Evolutionary conservation across 2,797 vertebrate genomes (phyloP), one percentile per base, ranked within the genome.

Genomic region (Picus viridis): DNA sequence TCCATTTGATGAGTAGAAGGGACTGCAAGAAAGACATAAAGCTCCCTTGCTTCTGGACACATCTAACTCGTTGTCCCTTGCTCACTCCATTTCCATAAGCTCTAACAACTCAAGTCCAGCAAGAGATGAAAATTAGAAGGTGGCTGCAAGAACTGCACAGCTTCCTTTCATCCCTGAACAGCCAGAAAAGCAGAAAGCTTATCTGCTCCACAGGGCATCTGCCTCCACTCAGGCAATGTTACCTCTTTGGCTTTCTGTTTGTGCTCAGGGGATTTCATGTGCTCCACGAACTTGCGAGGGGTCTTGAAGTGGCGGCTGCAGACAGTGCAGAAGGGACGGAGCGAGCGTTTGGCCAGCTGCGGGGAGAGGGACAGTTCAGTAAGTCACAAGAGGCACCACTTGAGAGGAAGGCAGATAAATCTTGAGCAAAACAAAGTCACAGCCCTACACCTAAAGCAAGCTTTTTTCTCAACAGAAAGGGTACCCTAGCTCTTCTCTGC

Each of bases 301-400:
- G 98, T 99, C 96, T 98, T 99, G 97, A 99, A 99, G 93, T 98
- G 98, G 86, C 98, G 98, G 97, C 98, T 99, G 95, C 99, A 99
- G 86, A 99, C 92, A 1, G 98, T 98, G 97, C 99, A 99, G 96
- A 98, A 98, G 58, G 98, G 99, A 86, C 98, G 97, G 62, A 98
- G 96, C 0, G 98, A 98, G 61, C 98, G 98, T 82, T 98, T 98
- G 91, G 98, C 98, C 11, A 99, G 96, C 99, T 99, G 95, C 51
- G 70, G 72, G 49, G 29, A 92, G 39, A 83, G 20, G 9, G 29
- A 86, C 41, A 72, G 63, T 61, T 47, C 36, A 29, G 0, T 64
- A 58, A 86, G 83, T 89, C 80, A 70, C 30, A 39, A 86, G 17
- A 88, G 45, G n/a, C 43, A 74, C 19, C 32, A 15, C 34, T 92